Evolutionary conservation across 2,113 vertebrate genomes (phyloP), one percentile per base, ranked within the genome.

Genomic region (Alosa alosa): DNA sequence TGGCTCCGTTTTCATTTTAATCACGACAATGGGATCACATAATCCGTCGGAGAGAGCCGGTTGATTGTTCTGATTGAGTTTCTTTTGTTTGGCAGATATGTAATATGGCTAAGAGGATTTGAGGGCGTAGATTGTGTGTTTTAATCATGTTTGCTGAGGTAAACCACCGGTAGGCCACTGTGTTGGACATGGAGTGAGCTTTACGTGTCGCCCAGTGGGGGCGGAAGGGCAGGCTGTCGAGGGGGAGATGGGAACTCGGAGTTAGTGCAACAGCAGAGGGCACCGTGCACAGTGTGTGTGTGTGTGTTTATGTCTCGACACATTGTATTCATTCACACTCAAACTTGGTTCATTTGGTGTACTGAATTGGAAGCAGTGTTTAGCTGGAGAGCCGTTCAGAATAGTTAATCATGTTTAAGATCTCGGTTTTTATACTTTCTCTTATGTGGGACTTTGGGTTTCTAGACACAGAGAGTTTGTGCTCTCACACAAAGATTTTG

Each of bases 101-200:
- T 94, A 94, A 94, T 94, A 92, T 93, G 93, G 92, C 90, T 94
- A 94, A 95, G 94, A 94, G 94, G 94, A 94, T 95, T 95, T 93
- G 85, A 90, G 90, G 81, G 91, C 82, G 81, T 81, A 52, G 41
- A 93, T 91, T 91, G 89, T 90, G 91, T 91, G 93, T 92, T 94
- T 94, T 91, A 92, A 94, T 94, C 93, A 90, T 93, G 92, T 90
- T 91, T 88, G 83, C 89, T 83, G 91, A 91, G 92, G 92, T 94
- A 90, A 93, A 91, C 89, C 89, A 90, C 86, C 87, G 81, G 90
- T 90, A 88, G 88, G 90, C 88, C 89, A 84, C 89, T 88, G 25
- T 72, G 64, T 72, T 10, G 25, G 25, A 72, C 64, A 72, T 2
- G 0, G 64, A 72, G 64, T 64, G 64, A 36, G 22, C 25, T 31